A percentile compares a stretch with the other conserved stretches of the same genome.
Conservation (phyloP, 2,797 vertebrate genomes). For the Ceyx erithaca region DNA sequence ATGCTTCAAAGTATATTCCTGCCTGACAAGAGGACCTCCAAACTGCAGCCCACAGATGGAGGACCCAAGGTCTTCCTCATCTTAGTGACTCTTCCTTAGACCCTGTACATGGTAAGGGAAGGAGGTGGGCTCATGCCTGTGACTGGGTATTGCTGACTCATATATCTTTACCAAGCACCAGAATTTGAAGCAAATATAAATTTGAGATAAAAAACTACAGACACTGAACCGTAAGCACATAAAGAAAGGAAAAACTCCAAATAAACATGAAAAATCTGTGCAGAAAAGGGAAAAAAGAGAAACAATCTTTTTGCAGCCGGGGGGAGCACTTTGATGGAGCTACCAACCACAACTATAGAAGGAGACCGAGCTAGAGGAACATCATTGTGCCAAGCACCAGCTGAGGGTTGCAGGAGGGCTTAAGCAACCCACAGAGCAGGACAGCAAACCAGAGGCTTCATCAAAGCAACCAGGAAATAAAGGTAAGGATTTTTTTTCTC, state of each 20-base stretch:
- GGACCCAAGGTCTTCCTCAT: background rate
- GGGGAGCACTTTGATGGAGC: background rate
- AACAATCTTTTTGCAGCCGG: background rate
- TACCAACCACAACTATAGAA: background rate
- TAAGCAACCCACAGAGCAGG: background rate
- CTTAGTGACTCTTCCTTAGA: background rate
- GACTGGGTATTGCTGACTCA: background rate
- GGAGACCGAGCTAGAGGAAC: background rate
- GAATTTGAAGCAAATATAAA: background rate
- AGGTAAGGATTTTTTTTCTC: background rate
- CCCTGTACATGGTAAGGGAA: background rate
- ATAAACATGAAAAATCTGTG: background rate
- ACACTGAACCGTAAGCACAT: background rate
- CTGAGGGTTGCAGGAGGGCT: fast-evolving
- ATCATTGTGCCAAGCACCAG: background rate
- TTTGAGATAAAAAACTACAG: background rate
- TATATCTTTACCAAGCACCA: background rate
- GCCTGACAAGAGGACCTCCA: constrained; percentile 21
- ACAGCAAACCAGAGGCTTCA: background rate
- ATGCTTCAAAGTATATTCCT: background rate
- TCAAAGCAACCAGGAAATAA: background rate
- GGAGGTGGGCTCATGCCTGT: background rate
- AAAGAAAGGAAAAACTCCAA: background rate
- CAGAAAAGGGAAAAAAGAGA: background rate
- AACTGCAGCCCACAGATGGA: background rate